Base-by-base conservation (phyloP, 2,797 vertebrate species). In the Oophaga sylvatica region DNA sequence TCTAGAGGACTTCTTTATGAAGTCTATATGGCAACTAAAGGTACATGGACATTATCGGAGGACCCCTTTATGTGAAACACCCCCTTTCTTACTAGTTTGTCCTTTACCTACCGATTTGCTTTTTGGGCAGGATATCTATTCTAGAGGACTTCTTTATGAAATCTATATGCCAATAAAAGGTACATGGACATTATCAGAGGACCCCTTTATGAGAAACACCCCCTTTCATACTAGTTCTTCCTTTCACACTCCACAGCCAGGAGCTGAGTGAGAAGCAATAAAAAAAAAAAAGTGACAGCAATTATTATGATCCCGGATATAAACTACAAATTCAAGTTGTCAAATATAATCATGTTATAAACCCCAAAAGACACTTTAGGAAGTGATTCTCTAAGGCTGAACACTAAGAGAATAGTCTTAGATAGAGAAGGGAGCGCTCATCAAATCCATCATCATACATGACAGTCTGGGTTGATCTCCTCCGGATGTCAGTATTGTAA, bases 291-390 rank as follows among this genome's bases (percentile, higher is more conserved):
- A 56, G 75, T 56, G 75, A 77, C 75, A 56, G 48, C 75, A 77
- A 77, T 77, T 77, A 77, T 77, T 56, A 77, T 26, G 22, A 56
- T 56, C 48, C 48, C 3, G 75, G 22, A 12, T 15, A 77, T 22
- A 77, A 53, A 56, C 45, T 77, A 75, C 75, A 77, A 77, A 77
- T 77, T 56, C 75, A 26, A 26, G 75, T 77, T 77, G 75, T 77
- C 75, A 77, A 77, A 77, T 56, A 5, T 53, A 77, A 77, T 77
- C 75, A 56, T 8, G 75, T 77, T 56, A 77, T 77, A 77, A 77
- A 77, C 45, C 73, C 48, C 75, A 77, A 3, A 56, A 77, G 75
- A 77, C 75, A 56, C 75, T 77, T 75, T 75, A 16, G 45, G 6
- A 56, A 80, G 78, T 17, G 29, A 13, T 16, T 80, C 56, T 62